Evolutionary conservation across 2,797 vertebrate species (phyloP).

Genomic region (Myiotriccus ornatus): DNA sequence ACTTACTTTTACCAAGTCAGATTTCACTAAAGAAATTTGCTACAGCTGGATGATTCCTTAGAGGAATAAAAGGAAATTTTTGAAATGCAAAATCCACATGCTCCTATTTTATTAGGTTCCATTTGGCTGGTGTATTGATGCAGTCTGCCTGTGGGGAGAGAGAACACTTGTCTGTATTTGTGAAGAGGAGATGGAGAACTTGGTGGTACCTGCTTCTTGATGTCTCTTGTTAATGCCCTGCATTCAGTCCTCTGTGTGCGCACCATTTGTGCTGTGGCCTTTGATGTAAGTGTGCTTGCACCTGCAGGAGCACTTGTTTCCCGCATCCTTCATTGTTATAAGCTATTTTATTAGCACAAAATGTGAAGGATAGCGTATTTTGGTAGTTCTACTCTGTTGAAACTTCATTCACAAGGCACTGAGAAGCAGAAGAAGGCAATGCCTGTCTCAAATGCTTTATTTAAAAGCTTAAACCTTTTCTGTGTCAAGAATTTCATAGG

Average conservation of each 20-base stretch:
- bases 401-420: background rate
- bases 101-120: background rate
- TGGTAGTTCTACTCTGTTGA: background rate
- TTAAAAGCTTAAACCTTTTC: constrained; percentile 10
- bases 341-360: background rate
- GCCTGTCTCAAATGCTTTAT: background rate
- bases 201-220: background rate
- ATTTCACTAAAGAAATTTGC: background rate
- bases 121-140: background rate
- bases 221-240: background rate
- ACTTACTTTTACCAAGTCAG: background rate
- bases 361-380: background rate
- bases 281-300: background rate
- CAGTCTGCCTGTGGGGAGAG: background rate
- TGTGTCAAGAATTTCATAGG: constrained; percentile 5
- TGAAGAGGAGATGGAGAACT: background rate
- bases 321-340: background rate
- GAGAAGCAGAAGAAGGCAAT: background rate
- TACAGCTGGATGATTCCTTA: background rate
- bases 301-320: background rate
- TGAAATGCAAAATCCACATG: background rate
- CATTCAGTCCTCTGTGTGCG: background rate
- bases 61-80: background rate
- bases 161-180: background rate
- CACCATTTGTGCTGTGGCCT: background rate